These are phyloP conservation scores for Asobara japonica DNA, from an alignment of 1,140 invertebrate genomes.

Conservation along the genomic window DNA sequence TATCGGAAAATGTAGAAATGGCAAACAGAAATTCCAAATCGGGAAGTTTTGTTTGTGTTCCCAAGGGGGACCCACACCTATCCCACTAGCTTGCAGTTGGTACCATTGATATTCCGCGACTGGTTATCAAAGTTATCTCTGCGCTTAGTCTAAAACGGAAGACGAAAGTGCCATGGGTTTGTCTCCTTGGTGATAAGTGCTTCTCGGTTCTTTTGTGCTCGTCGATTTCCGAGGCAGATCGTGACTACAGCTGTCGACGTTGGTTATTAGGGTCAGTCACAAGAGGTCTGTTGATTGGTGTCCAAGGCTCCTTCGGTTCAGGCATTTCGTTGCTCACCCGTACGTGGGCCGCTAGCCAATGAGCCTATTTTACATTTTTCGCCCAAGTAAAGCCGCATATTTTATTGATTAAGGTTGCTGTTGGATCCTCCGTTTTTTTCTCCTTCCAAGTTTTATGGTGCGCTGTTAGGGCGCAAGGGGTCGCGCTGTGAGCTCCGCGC, in stretches of 20 bases:
- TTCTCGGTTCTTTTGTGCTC: background rate
- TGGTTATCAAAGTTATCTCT: too few relatives aligned
- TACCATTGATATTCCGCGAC: too few relatives aligned
- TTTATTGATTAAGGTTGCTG: background rate
- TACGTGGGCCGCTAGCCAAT: slow-evolving; percentile 44
- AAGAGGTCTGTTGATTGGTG: slow-evolving; percentile 46
- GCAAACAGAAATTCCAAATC: too few relatives aligned
- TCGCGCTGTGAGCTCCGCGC: too few relatives aligned
- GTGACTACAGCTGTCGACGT: slow-evolving; percentile 37
- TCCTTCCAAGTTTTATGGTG: too few relatives aligned
- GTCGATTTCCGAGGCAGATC: slow-evolving; percentile 4
- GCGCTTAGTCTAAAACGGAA: background rate
- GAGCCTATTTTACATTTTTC: slow-evolving; percentile 27
- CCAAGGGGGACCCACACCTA: too few relatives aligned
- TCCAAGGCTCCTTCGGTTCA: slow-evolving; percentile 55
- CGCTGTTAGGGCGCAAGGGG: too few relatives aligned
- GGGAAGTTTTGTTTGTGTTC: too few relatives aligned
- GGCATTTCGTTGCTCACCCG: slow-evolving; percentile 43
- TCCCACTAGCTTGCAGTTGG: too few relatives aligned
- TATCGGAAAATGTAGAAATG: too few relatives aligned
- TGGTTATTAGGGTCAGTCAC: slow-evolving; percentile 57
- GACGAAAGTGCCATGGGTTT: background rate
- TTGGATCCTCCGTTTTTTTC: background rate
- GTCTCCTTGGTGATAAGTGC: background rate
- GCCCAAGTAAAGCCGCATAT: background rate